Evolutionary conservation across 30 jellyfish, hydroid and myxozoan genomes (phyloP), one percentile per base, ranked within the genome.

Genomic region (Chrysaora quinquecirrha): DNA sequence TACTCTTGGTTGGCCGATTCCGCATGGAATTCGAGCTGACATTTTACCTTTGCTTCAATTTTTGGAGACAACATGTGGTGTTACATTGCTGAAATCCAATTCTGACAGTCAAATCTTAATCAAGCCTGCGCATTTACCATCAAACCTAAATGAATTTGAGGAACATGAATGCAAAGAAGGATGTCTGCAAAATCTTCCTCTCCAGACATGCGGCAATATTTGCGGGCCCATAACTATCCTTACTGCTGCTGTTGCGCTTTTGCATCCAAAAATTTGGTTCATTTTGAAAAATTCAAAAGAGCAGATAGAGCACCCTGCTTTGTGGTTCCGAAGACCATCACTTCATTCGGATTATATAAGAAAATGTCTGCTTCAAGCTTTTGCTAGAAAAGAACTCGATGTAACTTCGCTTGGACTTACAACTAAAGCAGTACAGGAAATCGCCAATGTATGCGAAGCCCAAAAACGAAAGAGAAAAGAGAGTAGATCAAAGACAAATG

Each of bases 281-380:
- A 27, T 22, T 62, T 62, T 62, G 35, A 21, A 62, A 62, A 6
- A 62, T n/a, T 19, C 34, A 1, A 31, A 62, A 19, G 16, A 14
- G 32, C 18, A 31, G 19, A 62, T 62, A 10, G 19, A 62, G 30
- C 74, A 62, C 19, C 74, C 32, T 1, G 34, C 19, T n/a, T 16
- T 62, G 34, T 62, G 74, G 74, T 62, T 62, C 25, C 22, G 34
- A 19, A 22, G n/a, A 62, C 74, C 74, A n/a, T 62, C 74, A n/a
- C 48, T 3, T 62, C 34, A 62, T 18, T 31, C 74, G 25, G 43
- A 62, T 19, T 62, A 62, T 16, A 29, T 27, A 21, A 62, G 74
- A 34, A 62, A 20, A 62, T n/a, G n/a, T 62, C 74, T 62, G 20
- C 34, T 34, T 2, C 34, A 62, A 16, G 43, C 3, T 21, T 62